phyloP scores from a whole-genome alignment of 1,140 invertebrate species.

The Daktulosphaira vitifoliae region DNA sequence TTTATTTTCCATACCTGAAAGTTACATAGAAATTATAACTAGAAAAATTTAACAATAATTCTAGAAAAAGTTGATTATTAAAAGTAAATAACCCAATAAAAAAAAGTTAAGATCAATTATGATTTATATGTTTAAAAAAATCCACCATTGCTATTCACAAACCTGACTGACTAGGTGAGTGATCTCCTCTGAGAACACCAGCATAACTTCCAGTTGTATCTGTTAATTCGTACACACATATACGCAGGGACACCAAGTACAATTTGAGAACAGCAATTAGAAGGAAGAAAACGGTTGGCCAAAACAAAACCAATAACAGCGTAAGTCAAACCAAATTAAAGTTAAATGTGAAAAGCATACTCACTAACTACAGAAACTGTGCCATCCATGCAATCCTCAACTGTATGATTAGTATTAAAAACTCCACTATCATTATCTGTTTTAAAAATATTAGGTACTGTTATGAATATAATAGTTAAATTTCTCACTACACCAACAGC shows the following conservation, averaged over 20 bases:
- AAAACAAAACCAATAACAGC: conserved; percentile 30
- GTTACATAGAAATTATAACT: too few relatives aligned
- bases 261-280: conserved; percentile 23
- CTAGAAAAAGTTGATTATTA: too few relatives aligned
- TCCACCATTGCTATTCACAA: conserved; percentile 13
- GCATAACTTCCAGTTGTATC: conserved; percentile 20
- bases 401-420: conserved; percentile 14
- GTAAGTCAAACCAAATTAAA: conserved; percentile 25
- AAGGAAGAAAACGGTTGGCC: conserved; percentile 10
- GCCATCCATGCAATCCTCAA: conserved; percentile 10
- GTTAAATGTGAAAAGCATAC: conserved; percentile 9
- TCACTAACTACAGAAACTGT: conserved; percentile 23
- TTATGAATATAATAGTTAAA: too few relatives aligned
- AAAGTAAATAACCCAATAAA: too few relatives aligned
- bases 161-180: conserved; percentile 14
- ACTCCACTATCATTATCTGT: conserved; percentile 21
- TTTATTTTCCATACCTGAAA: conserved; percentile 16
- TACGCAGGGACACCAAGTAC: conserved; percentile 17
- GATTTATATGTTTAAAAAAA: neutral
- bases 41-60: too few relatives aligned
- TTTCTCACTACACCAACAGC: too few relatives aligned
- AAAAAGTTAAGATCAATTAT: too few relatives aligned
- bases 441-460: conserved; percentile 27
- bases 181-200: conserved; percentile 25
- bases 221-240: conserved; percentile 10